Evolutionary conservation across 2,113 vertebrate genomes (phyloP).

Genomic region (Geothlypis trichas): DNA sequence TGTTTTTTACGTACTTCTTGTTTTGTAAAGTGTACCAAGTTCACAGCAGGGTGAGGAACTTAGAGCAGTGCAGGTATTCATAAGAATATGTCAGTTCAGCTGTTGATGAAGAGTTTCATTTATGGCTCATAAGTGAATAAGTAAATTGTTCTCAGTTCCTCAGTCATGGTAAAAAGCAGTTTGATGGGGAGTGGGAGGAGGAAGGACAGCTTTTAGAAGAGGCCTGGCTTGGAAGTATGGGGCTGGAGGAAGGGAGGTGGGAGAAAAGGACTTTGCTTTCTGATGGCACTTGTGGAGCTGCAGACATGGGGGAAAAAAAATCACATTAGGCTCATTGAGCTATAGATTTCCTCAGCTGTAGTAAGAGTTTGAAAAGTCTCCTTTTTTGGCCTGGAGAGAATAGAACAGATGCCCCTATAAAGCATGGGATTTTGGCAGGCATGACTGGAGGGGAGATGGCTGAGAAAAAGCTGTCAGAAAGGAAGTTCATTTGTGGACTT

Average conservation of each 20-base stretch:
- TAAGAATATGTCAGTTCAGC: not conserved
- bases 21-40: not conserved
- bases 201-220: not conserved
- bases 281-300: not conserved
- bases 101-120: not conserved
- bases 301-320: not conserved
- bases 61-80: not conserved
- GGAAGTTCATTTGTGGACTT: constrained; percentile 51
- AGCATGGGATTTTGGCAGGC: constrained; percentile 57
- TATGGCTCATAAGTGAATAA: not conserved
- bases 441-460: constrained; percentile 29
- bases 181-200: not conserved
- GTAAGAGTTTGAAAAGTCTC: constrained; percentile 43
- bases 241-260: not conserved
- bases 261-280: not conserved
- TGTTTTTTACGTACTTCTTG: not conserved
- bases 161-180: not conserved
- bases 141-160: not conserved
- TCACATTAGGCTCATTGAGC: not conserved
- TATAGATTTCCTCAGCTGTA: constrained; percentile 5
- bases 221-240: not conserved
- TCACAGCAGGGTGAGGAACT: not conserved
- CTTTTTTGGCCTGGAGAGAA: constrained; percentile 61
- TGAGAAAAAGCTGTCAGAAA: constrained; percentile 36
- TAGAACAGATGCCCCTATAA: constrained; percentile 51